Evolutionary conservation across 2,797 vertebrate species (phyloP).

Genomic region (Sparus aurata): DNA sequence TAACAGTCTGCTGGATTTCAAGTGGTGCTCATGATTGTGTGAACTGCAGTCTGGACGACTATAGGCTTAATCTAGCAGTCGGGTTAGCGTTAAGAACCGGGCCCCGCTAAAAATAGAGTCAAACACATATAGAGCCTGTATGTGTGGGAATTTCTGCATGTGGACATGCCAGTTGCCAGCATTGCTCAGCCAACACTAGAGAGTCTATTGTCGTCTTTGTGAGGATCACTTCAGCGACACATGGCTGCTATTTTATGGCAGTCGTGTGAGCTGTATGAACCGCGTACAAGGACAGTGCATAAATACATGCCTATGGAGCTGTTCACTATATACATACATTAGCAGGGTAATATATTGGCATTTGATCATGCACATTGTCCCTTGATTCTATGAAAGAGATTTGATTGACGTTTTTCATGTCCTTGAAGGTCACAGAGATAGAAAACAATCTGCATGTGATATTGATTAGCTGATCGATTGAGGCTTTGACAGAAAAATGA

Average conservation of each 20-base stretch:
- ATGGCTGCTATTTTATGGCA: conserved; percentile 40
- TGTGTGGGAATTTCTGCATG: conserved; percentile 48
- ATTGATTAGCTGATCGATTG: conserved; percentile 21
- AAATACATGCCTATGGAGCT: conserved; percentile 37
- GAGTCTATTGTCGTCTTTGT: conserved; percentile 37
- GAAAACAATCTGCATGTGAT: conserved; percentile 6
- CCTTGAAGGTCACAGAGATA: conserved; percentile 39
- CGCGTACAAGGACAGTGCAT: conserved; percentile 28
- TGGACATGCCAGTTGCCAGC: conserved; percentile 58
- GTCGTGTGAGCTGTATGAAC: conserved; percentile 30
- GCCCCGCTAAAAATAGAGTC: conserved; percentile 53
- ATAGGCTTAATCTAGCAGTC: conserved; percentile 18
- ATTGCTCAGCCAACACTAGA: conserved; percentile 59
- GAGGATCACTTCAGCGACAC: conserved; percentile 44
- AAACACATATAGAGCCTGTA: conserved; percentile 29
- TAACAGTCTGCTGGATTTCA: conserved; percentile 53
- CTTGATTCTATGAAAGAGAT: neutral
- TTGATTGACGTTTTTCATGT: conserved; percentile 28
- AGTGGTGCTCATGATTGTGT: conserved; percentile 40
- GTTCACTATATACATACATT: neutral
- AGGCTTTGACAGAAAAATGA: conserved; percentile 32
- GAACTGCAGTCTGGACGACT: conserved; percentile 15
- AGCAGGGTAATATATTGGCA: neutral
- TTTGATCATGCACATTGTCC: neutral
- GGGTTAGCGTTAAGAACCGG: conserved; percentile 33